Evolutionary conservation across 2,113 vertebrate species (phyloP).

Genomic region (Phyllostomus discolor): DNA sequence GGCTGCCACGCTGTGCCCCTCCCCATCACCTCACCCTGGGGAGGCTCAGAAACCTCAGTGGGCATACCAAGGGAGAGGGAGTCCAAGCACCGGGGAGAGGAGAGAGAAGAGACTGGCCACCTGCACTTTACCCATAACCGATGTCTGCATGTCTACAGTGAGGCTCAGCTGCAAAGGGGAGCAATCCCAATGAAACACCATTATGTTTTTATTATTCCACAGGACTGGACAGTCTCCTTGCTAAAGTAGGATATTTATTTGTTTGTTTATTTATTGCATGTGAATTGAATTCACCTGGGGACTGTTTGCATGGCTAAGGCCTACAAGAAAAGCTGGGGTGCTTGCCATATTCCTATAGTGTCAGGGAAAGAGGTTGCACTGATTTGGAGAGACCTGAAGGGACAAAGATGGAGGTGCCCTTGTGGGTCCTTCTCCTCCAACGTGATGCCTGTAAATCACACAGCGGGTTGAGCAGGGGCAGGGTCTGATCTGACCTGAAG

Average conservation of each 20-base stretch:
- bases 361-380: neutral
- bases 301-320: neutral
- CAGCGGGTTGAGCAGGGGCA: neutral
- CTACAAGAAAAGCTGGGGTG: neutral
- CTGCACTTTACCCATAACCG: neutral
- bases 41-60: neutral
- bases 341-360: neutral
- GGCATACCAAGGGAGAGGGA: neutral
- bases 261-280: neutral
- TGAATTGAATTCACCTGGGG: neutral
- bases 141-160: neutral
- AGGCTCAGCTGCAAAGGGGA: rapidly evolving
- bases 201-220: neutral
- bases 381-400: neutral
- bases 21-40: no score
- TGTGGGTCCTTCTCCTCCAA: neutral
- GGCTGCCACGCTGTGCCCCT: neutral
- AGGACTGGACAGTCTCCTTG: neutral
- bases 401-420: neutral
- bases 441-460: neutral
- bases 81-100: no score
- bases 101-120: neutral
- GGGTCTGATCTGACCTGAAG: neutral
- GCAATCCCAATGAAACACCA: neutral
- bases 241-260: neutral